Percentiles rank a stretch among this genome's conserved stretches.
Evolutionary conservation across 2,113 vertebrate species (phyloP).

Genomic region (Oryzias melastigma): DNA sequence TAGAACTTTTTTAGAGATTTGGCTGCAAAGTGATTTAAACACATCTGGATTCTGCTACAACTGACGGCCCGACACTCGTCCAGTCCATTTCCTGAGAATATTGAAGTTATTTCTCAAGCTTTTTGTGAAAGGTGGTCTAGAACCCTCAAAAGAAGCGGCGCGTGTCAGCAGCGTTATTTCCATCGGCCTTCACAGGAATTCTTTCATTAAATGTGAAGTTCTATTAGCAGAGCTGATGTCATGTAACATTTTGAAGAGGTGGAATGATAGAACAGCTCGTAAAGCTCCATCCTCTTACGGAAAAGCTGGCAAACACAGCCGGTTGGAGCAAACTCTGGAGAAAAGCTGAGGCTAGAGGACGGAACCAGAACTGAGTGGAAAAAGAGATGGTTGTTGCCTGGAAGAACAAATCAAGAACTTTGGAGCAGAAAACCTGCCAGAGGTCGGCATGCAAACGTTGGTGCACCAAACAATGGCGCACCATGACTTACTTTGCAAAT

Average conservation of each 20-base stretch:
- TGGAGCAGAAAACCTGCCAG: slow-evolving; percentile 8
- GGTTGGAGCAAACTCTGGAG: slow-evolving; percentile 38
- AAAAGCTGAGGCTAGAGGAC: slow-evolving; percentile 23
- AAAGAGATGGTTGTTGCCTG: slow-evolving; percentile 18
- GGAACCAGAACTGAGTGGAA: slow-evolving; percentile 16
- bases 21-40: slow-evolving; percentile 5
- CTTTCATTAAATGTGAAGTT: slow-evolving; percentile 54
- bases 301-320: slow-evolving; percentile 32
- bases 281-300: slow-evolving; percentile 48
- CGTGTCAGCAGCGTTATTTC: slow-evolving; percentile 36
- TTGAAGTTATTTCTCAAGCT: not conserved
- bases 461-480: not conserved
- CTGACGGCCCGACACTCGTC: slow-evolving; percentile 12
- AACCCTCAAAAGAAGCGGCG: slow-evolving; percentile 22
- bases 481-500: slow-evolving; percentile 89
- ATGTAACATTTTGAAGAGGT: slow-evolving; percentile 44
- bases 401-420: slow-evolving; percentile 31
- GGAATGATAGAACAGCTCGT: slow-evolving; percentile 49
- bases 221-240: slow-evolving; percentile 58
- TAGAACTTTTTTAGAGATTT: not conserved
- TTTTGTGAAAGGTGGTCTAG: slow-evolving; percentile 8
- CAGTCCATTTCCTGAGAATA: slow-evolving; percentile 17
- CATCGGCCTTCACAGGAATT: slow-evolving; percentile 44
- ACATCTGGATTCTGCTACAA: slow-evolving; percentile 31
- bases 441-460: slow-evolving; percentile 15